These are phyloP conservation scores for Gambusia affinis DNA, from an alignment of 2,113 vertebrate genomes.

Conservation along the genomic window DNA sequence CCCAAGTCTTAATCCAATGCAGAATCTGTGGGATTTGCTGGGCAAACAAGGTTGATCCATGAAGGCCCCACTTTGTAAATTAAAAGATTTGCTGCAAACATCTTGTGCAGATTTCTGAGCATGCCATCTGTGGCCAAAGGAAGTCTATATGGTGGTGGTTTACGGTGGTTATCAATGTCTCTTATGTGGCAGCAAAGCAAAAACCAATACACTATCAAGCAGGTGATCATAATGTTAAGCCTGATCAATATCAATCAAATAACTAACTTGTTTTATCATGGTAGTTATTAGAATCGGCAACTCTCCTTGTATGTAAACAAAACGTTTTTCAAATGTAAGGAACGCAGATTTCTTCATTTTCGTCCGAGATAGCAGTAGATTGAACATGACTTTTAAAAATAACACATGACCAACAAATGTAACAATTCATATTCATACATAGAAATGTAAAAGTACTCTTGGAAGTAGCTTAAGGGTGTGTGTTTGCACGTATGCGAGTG, in stretches of 20 bases:
- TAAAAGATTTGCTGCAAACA: neutral
- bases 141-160: neutral
- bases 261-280: neutral
- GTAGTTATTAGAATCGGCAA: neutral
- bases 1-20: no score
- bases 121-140: neutral
- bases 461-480: neutral
- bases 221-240: neutral
- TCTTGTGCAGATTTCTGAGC: neutral
- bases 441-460: constrained; percentile 21
- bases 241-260: neutral
- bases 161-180: no score
- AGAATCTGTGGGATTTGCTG: neutral
- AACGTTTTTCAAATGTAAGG: neutral
- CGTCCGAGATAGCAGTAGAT: neutral
- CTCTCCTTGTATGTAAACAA: neutral
- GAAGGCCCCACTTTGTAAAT: neutral
- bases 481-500: neutral
- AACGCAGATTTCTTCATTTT: neutral
- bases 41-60: neutral
- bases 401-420: neutral
- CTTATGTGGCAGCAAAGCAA: neutral
- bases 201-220: neutral
- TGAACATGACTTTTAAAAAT: neutral
- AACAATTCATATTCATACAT: constrained; percentile 4